phyloP scores from a whole-genome alignment of 2,797 vertebrate species.

The Taenioides sp. region DNA sequence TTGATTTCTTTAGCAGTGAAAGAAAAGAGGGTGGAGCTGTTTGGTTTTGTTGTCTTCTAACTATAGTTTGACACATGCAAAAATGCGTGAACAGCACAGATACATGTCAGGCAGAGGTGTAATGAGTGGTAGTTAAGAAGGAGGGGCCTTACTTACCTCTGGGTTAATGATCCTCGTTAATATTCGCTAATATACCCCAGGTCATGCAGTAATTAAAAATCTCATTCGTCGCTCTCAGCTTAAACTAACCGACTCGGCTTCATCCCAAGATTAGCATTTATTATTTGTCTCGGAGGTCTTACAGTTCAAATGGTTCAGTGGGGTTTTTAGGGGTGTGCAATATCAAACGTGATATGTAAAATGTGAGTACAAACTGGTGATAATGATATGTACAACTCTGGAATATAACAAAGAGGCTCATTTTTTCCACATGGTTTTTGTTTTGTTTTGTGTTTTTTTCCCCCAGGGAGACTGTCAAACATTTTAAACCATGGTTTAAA shows the following conservation, averaged over 20 bases:
- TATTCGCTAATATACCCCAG: slow-evolving; percentile 84
- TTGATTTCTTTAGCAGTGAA: slow-evolving; percentile 27
- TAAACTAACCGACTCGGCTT: slow-evolving; percentile 71
- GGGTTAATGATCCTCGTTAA: slow-evolving; percentile 87
- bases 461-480: too few species aligned
- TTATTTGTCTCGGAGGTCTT: slow-evolving; percentile 68
- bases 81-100: slow-evolving; percentile 9
- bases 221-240: slow-evolving; percentile 79
- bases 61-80: slow-evolving; percentile 28
- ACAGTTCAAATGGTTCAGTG: slow-evolving; percentile 33
- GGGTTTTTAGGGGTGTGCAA: slow-evolving; percentile 18
- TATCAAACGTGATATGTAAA: background rate
- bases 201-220: slow-evolving; percentile 88
- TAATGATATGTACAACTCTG: background rate
- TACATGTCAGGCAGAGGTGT: slow-evolving; percentile 64
- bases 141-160: slow-evolving; percentile 85
- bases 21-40: slow-evolving; percentile 43
- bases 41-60: slow-evolving; percentile 42
- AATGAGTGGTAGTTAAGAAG: slow-evolving; percentile 84
- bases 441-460: background rate
- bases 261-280: slow-evolving; percentile 69
- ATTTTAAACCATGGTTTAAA: too few species aligned
- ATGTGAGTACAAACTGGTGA: background rate
- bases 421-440: background rate
- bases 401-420: background rate